Evolutionary conservation across 1,140 invertebrate species (phyloP).

Genomic region (Lasioglossum albipes): DNA sequence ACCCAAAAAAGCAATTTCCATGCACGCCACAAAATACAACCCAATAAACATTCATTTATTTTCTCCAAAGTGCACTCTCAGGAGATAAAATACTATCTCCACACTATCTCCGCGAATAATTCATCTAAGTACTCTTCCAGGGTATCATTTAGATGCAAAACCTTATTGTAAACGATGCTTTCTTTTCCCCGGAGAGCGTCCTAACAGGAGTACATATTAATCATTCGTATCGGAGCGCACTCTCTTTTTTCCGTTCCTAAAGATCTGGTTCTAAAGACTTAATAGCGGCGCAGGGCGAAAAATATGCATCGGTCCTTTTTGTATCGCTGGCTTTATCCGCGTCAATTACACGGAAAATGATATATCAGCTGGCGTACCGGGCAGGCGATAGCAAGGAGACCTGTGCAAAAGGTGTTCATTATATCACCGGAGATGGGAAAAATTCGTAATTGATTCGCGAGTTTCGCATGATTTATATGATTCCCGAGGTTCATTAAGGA

Average conservation of each 20-base stretch:
- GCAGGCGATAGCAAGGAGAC: not conserved
- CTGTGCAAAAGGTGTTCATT: slow-evolving; percentile 35
- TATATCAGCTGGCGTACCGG: slow-evolving; percentile 19
- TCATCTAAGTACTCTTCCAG: no score
- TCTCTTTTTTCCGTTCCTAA: not conserved
- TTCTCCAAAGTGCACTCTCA: no score
- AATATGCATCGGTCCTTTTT: not conserved
- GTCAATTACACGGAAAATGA: slow-evolving; percentile 24
- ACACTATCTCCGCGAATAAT: no score
- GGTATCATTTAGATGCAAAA: no score
- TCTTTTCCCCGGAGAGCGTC: no score
- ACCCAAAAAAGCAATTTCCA: no score
- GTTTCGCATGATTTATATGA: slow-evolving; percentile 37
- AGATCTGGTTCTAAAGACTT: slow-evolving; percentile 3
- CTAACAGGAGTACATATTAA: no score
- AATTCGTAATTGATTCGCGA: slow-evolving; percentile 22
- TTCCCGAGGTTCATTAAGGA: slow-evolving; percentile 31
- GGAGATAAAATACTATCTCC: no score
- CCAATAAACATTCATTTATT: no score
- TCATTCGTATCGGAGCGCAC: no score
- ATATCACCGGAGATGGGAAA: slow-evolving; percentile 15
- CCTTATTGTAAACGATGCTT: no score
- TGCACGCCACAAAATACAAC: no score
- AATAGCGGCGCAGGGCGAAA: not conserved
- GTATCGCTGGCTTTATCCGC: not conserved